These are phyloP conservation scores for Pogonomyrmex barbatus DNA, from an alignment of 1,140 invertebrate species.

Conservation along the genomic window DNA sequence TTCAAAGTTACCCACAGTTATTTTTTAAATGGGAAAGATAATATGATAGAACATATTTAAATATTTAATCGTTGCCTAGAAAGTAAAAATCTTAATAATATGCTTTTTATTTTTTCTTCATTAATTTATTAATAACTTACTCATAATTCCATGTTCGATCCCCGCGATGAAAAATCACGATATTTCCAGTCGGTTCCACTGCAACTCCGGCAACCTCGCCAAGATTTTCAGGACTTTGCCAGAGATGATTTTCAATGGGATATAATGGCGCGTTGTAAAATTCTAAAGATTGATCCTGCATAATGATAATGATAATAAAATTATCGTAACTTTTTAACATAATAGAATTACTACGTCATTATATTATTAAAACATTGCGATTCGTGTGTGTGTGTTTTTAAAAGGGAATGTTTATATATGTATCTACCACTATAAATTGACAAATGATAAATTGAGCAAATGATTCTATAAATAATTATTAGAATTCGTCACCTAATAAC, in stretches of 20 bases:
- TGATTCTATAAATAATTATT: no score
- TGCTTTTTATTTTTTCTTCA: neutral
- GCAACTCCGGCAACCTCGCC: conserved; percentile 95
- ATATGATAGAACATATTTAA: neutral
- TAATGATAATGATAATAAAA: neutral
- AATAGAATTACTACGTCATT: neutral
- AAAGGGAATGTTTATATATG: no score
- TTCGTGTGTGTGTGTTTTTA: neutral
- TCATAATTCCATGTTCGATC: conserved; percentile 92
- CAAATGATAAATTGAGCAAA: no score
- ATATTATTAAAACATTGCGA: neutral
- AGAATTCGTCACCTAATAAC: no score
- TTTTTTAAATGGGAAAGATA: neutral
- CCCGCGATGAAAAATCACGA: conserved; percentile 95
- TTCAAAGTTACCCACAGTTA: neutral
- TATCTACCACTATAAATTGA: no score
- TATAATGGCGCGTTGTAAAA: conserved; percentile 81
- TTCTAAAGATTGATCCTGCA: conserved; percentile 1
- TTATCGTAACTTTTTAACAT: neutral
- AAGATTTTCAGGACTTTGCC: conserved; percentile 88
- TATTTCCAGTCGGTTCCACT: conserved; percentile 92
- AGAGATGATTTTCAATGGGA: conserved; percentile 89
- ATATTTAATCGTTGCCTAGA: neutral
- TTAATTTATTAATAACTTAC: conserved; percentile 85
- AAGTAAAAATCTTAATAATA: neutral